Evolutionary conservation across 2,888 invertebrate genomes (phyloP), one percentile per base, ranked within the genome.

Genomic region (Entomobrya multifasciata): DNA sequence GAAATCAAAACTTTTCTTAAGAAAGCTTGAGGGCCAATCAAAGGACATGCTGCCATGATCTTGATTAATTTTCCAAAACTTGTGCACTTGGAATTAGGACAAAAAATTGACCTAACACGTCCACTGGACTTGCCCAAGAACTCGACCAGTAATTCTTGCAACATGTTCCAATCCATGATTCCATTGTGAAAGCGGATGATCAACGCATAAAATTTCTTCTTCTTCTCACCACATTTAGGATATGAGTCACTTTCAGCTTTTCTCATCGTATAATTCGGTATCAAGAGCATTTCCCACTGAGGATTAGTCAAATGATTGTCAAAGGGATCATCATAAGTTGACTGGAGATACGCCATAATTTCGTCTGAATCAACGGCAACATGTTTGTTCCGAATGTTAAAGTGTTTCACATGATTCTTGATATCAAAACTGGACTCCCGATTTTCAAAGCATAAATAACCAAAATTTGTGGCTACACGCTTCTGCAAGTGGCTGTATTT

Each of bases 121-220:
- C 85, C 85, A 1, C 36, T 55, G 1, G 78, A 57, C 30, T 78
- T 70, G 22, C 85, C 85, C 17, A 85, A 17, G 70, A 47, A 55
- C 22, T 78, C 70, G 15, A 57, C 70, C 10, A 85, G n/a, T 30
- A 85, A 11, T 15, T 67, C 60, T 78, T 78, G 77, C 10, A 85
- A 47, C 78, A 78, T 70, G 20, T 55, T 85, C 85, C 85, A 85
- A 25, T 70, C 36, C 78, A 85, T 78, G 25, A 85, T 70, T 20
- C 57, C 85, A 47, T 72, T 49, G 30, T 85, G 85, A 44, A 67
- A 85, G 15, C 85, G 77, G 44, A 85, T 70, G 47, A 85, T 47
- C 22, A 85, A 10, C 11, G 78, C 55, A n/a, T 85, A 85, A 17
- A 77, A 52, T 17, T 36, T 55, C n/a, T 60, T 30, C n/a, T 55